Percentiles rank a stretch among this genome's conserved stretches.
Evolutionary conservation across 2,888 invertebrate species (phyloP).

Genomic region (Dryadula phaetusa): DNA sequence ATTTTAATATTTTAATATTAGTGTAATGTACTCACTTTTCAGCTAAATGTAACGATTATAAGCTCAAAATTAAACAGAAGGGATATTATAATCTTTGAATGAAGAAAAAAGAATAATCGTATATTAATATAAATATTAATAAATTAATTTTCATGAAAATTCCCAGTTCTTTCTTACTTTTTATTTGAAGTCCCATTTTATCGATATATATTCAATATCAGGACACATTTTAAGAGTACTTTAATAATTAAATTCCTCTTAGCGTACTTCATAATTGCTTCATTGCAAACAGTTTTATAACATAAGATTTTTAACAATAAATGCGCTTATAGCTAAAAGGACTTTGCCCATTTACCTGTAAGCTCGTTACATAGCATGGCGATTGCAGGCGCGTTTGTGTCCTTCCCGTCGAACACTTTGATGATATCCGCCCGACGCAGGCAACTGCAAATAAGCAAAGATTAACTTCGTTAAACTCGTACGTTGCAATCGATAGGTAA

Average conservation of each 20-base stretch:
- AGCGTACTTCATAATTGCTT: not conserved
- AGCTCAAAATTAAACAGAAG: too few relatives aligned
- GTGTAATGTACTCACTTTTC: too few relatives aligned
- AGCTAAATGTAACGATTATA: too few relatives aligned
- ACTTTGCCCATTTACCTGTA: conserved; percentile 68
- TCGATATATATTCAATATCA: not conserved
- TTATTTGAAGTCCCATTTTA: too few relatives aligned
- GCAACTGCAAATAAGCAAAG: conserved; percentile 85
- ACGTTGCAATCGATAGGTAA: conserved; percentile 18
- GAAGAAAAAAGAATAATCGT: too few relatives aligned
- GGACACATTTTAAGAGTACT: not conserved
- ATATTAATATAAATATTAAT: too few relatives aligned
- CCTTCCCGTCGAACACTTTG: conserved; percentile 93
- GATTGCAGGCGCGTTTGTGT: conserved; percentile 89
- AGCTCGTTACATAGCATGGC: conserved; percentile 93
- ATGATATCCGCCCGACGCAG: conserved; percentile 92
- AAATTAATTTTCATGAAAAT: too few relatives aligned
- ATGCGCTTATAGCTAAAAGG: conserved; percentile 12
- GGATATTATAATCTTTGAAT: too few relatives aligned
- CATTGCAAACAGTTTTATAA: not conserved
- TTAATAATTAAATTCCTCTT: not conserved
- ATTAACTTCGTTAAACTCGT: conserved; percentile 36
- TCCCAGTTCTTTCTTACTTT: too few relatives aligned
- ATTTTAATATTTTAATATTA: too few relatives aligned
- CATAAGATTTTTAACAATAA: not conserved